phyloP scores from a whole-genome alignment of 1,140 invertebrate genomes.

The Drosophila lowei region DNA sequence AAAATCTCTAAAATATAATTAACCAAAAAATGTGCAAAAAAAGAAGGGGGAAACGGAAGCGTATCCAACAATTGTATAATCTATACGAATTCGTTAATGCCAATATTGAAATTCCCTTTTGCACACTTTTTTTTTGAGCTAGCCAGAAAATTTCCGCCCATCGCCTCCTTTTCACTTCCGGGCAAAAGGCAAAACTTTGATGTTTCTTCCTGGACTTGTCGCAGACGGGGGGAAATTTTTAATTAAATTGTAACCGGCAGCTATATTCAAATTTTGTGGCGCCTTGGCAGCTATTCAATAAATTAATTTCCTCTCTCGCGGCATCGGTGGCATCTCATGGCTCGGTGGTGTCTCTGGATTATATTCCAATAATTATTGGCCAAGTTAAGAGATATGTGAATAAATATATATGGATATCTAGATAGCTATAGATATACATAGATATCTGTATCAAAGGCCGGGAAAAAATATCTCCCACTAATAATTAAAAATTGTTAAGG shows the following conservation, averaged over 20 bases:
- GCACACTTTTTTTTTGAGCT: conserved; percentile 25
- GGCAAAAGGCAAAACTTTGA: no score
- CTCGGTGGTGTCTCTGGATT: no score
- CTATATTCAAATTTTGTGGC: conserved; percentile 28
- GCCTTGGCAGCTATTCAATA: conserved; percentile 32
- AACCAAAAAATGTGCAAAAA: no score
- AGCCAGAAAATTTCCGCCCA: conserved; percentile 18
- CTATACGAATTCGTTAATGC: conserved; percentile 9
- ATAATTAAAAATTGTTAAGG: no score
- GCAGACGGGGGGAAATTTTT: conserved; percentile 26
- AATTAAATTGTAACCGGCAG: conserved; percentile 47
- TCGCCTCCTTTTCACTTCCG: not conserved
- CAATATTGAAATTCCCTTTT: conserved; percentile 29
- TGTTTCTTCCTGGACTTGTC: conserved; percentile 6
- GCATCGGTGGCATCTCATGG: not conserved
- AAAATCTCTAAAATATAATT: conserved; percentile 3
- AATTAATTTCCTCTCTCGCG: conserved; percentile 44
- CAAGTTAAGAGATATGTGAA: no score
- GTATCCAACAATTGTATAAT: not conserved
- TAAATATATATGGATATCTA: no score
- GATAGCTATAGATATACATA: no score
- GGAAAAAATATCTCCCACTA: no score
- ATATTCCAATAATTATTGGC: no score
- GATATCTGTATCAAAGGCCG: no score
- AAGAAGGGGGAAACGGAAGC: conserved; percentile 4